Evolutionary conservation across 2,113 vertebrate genomes (phyloP).

Genomic region (Marmota monax): DNA sequence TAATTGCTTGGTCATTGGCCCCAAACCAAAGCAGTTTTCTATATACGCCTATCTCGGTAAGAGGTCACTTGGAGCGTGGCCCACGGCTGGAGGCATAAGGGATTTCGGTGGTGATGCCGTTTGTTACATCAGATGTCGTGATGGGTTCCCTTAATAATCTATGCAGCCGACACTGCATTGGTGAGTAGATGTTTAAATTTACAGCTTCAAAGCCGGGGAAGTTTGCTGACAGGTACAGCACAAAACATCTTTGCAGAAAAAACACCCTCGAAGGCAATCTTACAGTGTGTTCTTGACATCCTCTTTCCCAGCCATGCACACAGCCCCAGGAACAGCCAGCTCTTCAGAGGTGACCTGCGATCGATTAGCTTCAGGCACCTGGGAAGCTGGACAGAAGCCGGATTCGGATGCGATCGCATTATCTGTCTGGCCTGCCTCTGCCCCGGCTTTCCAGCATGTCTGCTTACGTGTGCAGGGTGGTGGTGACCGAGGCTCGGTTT

Average conservation of each 20-base stretch:
- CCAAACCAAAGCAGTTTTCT: slow-evolving; percentile 42
- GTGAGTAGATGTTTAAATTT: slow-evolving; percentile 36
- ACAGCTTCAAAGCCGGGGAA: neutral
- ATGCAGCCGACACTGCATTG: neutral
- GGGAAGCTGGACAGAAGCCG: neutral
- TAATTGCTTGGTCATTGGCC: slow-evolving; percentile 24
- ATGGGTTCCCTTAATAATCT: slow-evolving; percentile 38
- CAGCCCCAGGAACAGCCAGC: neutral
- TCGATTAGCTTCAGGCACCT: neutral
- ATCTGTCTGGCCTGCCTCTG: neutral
- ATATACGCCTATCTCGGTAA: neutral
- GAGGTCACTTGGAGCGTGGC: neutral
- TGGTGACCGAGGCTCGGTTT: neutral
- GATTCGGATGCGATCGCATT: neutral
- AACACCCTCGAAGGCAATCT: slow-evolving; percentile 10
- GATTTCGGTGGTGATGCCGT: slow-evolving; percentile 44
- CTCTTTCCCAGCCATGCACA: neutral
- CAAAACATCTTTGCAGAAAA: slow-evolving; percentile 3
- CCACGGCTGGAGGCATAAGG: neutral
- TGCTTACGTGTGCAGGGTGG: neutral
- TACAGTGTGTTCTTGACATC: neutral
- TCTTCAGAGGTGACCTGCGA: neutral
- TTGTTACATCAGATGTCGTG: slow-evolving; percentile 42
- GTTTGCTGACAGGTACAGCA: neutral
- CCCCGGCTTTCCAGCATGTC: neutral